Evolutionary conservation across 2,113 vertebrate species (phyloP), one percentile per base, ranked within the genome.

Genomic region (Leptobrachium leishanense): DNA sequence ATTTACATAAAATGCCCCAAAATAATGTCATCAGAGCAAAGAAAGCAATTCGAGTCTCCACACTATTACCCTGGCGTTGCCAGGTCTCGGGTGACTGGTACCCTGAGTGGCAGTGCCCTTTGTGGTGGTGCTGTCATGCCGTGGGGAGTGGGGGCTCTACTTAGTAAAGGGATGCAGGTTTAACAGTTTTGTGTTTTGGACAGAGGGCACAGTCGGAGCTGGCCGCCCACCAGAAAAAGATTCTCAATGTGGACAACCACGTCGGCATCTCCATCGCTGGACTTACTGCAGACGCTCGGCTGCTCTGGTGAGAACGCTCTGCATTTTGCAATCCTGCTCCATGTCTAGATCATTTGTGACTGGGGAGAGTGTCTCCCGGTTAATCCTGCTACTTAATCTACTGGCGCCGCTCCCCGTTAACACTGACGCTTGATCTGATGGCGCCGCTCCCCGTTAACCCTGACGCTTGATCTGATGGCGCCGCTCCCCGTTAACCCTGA

Each of bases 171-270:
- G 66, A 68, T 42, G 7, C 46, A 68, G 66, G 7, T 68, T 54
- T 15, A 55, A 72, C 8, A 13, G 44, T 2, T 54, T 1, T 41
- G 2, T 70, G 79, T 82, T 84, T 81, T 83, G 55, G 82, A 57
- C 20, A 98, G 98, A 96, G 98, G 88, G 98, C 98, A 71, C 98
- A 99, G 89, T 99, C 97, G 85, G 98, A 99, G 81, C 90, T 99
- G 85, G 98, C 98, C 42, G 98, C 98, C 75, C 98, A 99, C 88
- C 98, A 99, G 93, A 99, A 99, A 87, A 99, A 99, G 91, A 98
- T 99, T 87, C 94, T 99, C 7, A 92, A 99, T n/a, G 98, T 99
- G 72, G 98, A 99, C 89, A 98, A 94, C 90, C 98, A 99, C 84
- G 90, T 99, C 63, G 97, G 98, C 68, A 99, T 99, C 85, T 99